These are phyloP conservation scores for Drosophila nr. fundita DNA, from an alignment of 2,888 invertebrate species.

Conservation along the genomic window DNA sequence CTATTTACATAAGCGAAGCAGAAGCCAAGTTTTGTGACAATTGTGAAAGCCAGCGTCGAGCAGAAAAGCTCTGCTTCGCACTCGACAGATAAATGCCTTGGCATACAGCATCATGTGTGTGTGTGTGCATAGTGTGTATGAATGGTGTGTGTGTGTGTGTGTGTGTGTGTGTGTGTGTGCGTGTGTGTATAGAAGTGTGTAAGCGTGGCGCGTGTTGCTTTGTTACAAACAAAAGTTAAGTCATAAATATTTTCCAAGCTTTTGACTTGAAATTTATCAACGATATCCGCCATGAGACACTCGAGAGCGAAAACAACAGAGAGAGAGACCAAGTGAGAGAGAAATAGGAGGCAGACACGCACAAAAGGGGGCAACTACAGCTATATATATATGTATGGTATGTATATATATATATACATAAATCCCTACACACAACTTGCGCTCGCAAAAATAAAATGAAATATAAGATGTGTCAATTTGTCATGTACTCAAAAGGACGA, in stretches of 20 bases:
- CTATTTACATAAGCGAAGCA: slow-evolving; percentile 66
- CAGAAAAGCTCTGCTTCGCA: slow-evolving; percentile 24
- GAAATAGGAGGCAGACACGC: slow-evolving; percentile 15
- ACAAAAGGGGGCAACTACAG: slow-evolving; percentile 7
- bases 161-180: not conserved
- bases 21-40: slow-evolving; percentile 65
- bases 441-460: not conserved
- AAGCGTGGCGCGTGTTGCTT: slow-evolving; percentile 61
- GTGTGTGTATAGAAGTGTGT: not conserved
- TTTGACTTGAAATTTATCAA: slow-evolving; percentile 80
- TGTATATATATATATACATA: not conserved
- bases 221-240: slow-evolving; percentile 81
- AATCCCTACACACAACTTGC: not conserved
- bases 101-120: not conserved
- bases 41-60: slow-evolving; percentile 45
- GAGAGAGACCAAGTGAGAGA: not conserved
- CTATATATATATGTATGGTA: not conserved
- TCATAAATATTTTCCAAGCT: slow-evolving; percentile 80
- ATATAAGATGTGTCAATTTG: not conserved
- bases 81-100: slow-evolving; percentile 36
- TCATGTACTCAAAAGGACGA: not conserved
- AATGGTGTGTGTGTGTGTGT: not conserved
- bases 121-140: not conserved
- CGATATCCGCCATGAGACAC: slow-evolving; percentile 72
- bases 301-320: not conserved